phyloP scores from a whole-genome alignment of 1,140 invertebrate species.

The Polyergus mexicanus region DNA sequence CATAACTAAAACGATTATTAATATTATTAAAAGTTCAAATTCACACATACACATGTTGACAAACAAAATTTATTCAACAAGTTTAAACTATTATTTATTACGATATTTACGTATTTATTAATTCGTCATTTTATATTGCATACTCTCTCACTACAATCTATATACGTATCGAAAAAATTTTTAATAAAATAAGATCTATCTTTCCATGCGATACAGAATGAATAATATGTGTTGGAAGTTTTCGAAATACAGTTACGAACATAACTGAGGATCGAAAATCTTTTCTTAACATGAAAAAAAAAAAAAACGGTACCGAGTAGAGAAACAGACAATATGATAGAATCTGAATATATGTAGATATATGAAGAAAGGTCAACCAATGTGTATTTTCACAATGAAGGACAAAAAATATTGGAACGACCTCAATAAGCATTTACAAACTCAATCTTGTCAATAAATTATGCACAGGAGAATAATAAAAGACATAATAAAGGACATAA shows the following conservation, averaged over 20 bases:
- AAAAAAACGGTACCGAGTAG: background rate
- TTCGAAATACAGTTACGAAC: slow-evolving; percentile 22
- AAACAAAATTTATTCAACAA: background rate
- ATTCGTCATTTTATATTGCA: background rate
- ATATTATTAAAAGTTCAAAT: background rate
- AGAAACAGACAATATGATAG: background rate
- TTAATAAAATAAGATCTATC: slow-evolving; percentile 3
- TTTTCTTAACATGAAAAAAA: slow-evolving; percentile 12
- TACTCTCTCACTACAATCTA: background rate
- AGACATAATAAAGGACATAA: slow-evolving; percentile 8
- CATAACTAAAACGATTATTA: background rate
- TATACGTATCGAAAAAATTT: background rate
- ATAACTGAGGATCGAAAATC: background rate
- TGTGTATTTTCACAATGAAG: slow-evolving; percentile 29
- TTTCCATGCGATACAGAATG: background rate
- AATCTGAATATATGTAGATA: slow-evolving; percentile 45
- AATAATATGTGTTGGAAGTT: background rate
- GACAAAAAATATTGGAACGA: background rate
- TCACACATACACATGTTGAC: background rate
- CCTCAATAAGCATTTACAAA: slow-evolving; percentile 27
- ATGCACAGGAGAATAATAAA: slow-evolving; percentile 1
- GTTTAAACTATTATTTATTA: background rate
- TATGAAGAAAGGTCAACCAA: background rate
- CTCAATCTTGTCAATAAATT: slow-evolving; percentile 1
- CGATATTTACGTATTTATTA: background rate